Evolutionary conservation across 2,113 vertebrate species (phyloP).

Genomic region (Emydura subglobosa): DNA sequence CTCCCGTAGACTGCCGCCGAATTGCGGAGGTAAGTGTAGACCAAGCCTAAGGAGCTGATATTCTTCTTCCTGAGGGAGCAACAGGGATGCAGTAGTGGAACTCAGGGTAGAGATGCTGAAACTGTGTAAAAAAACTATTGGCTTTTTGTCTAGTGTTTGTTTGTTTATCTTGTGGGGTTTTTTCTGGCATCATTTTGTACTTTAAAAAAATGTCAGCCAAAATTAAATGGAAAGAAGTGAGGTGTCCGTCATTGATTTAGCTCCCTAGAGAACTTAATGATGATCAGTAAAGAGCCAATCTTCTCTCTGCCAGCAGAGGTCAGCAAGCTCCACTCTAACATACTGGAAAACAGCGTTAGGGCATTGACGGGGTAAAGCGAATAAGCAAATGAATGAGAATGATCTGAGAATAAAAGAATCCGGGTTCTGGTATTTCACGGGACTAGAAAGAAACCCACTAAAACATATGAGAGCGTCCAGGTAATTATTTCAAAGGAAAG

Average conservation of each 20-base stretch:
- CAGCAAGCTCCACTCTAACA: slow-evolving; percentile 44
- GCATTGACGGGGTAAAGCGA: neutral
- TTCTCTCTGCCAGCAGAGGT: slow-evolving; percentile 51
- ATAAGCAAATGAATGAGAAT: neutral
- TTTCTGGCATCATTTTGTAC: neutral
- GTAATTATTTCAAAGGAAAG: neutral
- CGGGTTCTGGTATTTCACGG: neutral
- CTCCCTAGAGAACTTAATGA: neutral
- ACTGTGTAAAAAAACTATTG: neutral
- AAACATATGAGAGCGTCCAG: neutral
- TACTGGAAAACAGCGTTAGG: no score
- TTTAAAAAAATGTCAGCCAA: neutral
- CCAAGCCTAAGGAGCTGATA: no score
- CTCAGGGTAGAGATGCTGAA: neutral
- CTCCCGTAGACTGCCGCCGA: no score
- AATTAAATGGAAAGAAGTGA: neutral
- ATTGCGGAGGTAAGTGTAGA: no score
- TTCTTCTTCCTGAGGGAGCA: neutral
- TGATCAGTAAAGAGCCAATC: neutral
- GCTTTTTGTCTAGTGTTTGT: neutral
- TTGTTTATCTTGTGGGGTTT: neutral
- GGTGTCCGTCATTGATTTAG: neutral
- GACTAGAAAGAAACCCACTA: neutral
- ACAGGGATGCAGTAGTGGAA: neutral
- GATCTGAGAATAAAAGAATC: neutral